Base-by-base conservation (phyloP, 2,113 vertebrate species). In the Spermophilus dauricus region DNA sequence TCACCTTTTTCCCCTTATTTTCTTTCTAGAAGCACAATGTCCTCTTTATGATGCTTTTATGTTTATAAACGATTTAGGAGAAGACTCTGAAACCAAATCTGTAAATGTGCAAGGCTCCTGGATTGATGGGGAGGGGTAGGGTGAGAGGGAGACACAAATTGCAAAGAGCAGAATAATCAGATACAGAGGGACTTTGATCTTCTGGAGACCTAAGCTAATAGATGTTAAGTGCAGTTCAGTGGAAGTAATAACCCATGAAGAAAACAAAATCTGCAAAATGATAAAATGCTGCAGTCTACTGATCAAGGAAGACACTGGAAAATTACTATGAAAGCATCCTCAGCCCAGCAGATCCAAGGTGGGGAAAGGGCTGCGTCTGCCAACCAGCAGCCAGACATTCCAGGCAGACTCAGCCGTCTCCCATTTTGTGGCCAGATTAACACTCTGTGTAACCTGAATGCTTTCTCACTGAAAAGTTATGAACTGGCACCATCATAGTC, bases 191-290 rank as follows among this genome's bases (percentile, higher is more conserved):
- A 97, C 98, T 98, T 92, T 98, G 98, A 98, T 97, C 95, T 98
- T 98, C 94, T 90, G 93, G 97, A 98, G 98, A 98, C 94, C 90
- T 94, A 94, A 97, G 95, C 97, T 98, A 98, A 98, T 98, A 98
- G 97, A 96, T 97, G 97, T 67, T 98, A 98, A 98, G 98, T 98
- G 96, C 80, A 98, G 98, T 98, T 98, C 98, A 97, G 90, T 98
- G 94, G 98, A 98, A 98, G 97, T 96, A 97, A 98, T 98, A 98
- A 98, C 94, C 97, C 96, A 98, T 89, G 91, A 98, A 98, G 96
- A 97, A 98, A 98, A 98, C 92, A 98, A 98, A 98, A 93, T 94
- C 96, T 97, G 92, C 95, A 98, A 98, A 98, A 98, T 97, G 14
- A 98, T 97, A 98, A 98, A 98, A 98, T 93, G 96, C 67, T 96